Percentiles rank a stretch among this genome's conserved stretches.
phyloP scores from a whole-genome alignment of 2,888 invertebrate species.

The Rambutsinella grinnellia region DNA sequence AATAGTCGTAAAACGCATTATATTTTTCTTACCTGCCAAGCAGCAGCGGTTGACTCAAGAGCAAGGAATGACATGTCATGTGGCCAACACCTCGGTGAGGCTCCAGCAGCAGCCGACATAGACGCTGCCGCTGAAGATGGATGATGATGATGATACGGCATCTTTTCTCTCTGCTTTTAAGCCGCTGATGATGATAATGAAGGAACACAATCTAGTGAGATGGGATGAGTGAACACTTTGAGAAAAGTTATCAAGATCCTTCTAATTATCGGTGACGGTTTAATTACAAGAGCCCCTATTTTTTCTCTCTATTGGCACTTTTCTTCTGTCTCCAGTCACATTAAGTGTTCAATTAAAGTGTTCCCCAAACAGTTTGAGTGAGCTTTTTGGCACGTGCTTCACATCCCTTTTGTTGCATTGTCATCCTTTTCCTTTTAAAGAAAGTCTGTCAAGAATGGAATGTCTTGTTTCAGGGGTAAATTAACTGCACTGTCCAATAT shows the following conservation, averaged over 20 bases:
- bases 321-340: neutral
- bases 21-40: constrained; percentile 63
- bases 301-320: neutral
- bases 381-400: constrained; percentile 3
- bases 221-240: neutral
- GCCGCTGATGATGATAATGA: neutral
- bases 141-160: constrained; percentile 64
- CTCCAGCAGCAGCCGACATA: constrained; percentile 58
- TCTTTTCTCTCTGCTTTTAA: constrained; percentile 43
- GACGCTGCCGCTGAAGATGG: constrained; percentile 60
- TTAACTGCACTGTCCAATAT: neutral
- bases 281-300: neutral
- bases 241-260: neutral
- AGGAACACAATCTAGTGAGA: neutral
- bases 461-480: neutral
- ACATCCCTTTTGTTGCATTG: neutral
- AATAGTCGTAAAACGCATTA: constrained; percentile 5
- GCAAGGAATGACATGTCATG: constrained; percentile 66
- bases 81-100: constrained; percentile 64
- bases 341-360: neutral
- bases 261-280: constrained; percentile 18
- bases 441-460: neutral
- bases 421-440: neutral
- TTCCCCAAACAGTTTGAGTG: neutral
- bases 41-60: constrained; percentile 62